Evolutionary conservation across 2,797 vertebrate species (phyloP), one percentile per base, ranked within the genome.

Genomic region (Mus spretus): DNA sequence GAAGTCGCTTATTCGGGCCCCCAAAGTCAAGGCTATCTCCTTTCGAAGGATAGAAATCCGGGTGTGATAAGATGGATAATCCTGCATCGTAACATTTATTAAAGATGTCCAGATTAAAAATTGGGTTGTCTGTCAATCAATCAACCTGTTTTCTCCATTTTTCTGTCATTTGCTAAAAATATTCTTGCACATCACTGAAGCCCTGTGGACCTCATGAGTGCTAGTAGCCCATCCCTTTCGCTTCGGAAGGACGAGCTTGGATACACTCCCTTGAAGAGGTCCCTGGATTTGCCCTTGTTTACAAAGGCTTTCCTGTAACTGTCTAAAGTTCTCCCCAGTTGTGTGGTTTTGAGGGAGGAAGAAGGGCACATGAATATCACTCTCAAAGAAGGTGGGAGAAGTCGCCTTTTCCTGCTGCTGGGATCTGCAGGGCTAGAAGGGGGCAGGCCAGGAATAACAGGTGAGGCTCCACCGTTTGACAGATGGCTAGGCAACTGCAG

Each of bases 41-140:
- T 94, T 91, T 44, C 57, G 95, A 95, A 97, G 82, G 90, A 92
- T 91, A 95, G 89, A 94, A 94, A 97, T 96, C 88, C 83, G 80
- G 94, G 96, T 63, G 74, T 95, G 89, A 91, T 91, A 95, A 97
- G 93, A 95, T 96, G 81, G 93, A 97, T 95, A 97, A 97, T 96
- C 91, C 61, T 85, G 50, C 80, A 80, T 72, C 31, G 74, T 93
- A 82, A 92, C 95, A 94, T 97, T 97, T 97, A 97, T 96, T 97
- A 97, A 97, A 98, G 94, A 97, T 94, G 96, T 97, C 89, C 86
- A 96, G 96, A 97, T 98, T 97, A 96, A 97, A 97, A 98, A 96
- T 97, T 79, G 93, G 72, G 75, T 81, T 93, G 96, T 59, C 93
- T 97, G 95, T 95, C 96, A 96, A 91, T 96, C 96, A 97, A 67